Conservation (phyloP, 2,888 invertebrate genomes). For the Chouioia cunea region DNA sequence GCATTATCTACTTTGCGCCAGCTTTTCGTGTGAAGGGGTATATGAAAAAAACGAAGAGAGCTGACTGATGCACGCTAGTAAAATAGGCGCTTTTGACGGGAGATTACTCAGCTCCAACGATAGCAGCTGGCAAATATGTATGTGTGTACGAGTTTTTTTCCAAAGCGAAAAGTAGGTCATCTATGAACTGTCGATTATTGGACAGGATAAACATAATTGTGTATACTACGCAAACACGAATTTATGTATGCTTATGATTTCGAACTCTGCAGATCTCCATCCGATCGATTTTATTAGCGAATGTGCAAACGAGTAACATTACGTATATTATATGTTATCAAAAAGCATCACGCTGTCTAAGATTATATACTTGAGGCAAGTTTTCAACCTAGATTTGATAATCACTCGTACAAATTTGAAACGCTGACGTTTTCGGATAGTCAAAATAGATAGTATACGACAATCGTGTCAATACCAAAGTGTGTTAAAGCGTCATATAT, state of each 20-base stretch:
- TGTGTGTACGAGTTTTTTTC: no score
- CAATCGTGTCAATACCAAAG: no score
- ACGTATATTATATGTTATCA: conserved; percentile 16
- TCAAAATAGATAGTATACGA: no score
- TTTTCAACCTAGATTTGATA: conserved; percentile 39
- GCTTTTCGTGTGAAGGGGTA: no score
- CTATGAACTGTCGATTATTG: conserved; percentile 19
- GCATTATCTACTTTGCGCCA: no score
- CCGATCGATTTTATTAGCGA: not conserved
- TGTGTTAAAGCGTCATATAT: no score
- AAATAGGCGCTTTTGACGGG: no score
- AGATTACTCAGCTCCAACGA: no score
- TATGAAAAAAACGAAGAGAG: no score
- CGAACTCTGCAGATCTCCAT: no score
- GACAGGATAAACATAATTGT: conserved; percentile 22
- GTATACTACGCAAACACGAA: not conserved
- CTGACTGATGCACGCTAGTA: no score
- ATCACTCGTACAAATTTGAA: conserved; percentile 10
- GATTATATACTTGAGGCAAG: conserved; percentile 1
- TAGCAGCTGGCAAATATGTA: no score
- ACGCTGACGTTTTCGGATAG: not conserved
- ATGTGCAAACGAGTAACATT: conserved; percentile 30
- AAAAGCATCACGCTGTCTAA: not conserved
- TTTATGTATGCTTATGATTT: not conserved
- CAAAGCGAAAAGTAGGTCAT: conserved; percentile 28